A percentile compares a stretch with the other conserved stretches of the same genome.
Evolutionary conservation across 2,113 vertebrate species (phyloP).

Genomic region (Gila orcuttii): DNA sequence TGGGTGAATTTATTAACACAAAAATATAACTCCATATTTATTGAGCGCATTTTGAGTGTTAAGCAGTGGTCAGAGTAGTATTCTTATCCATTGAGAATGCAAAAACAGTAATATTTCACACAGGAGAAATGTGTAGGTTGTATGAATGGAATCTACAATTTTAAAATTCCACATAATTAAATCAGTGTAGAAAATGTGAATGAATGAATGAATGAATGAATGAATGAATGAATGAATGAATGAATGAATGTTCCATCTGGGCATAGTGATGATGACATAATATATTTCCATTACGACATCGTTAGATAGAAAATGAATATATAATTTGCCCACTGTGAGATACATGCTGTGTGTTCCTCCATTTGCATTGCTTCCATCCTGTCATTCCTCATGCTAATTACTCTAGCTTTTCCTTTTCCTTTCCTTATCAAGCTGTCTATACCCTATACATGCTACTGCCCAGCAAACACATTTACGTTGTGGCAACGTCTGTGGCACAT

Average conservation of each 20-base stretch:
- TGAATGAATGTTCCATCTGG: not conserved
- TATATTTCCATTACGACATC: not conserved
- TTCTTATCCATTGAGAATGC: not conserved
- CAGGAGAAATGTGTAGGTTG: not conserved
- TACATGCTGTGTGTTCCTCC: not conserved
- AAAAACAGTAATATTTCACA: constrained; percentile 3
- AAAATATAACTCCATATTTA: not conserved
- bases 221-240: too few species aligned
- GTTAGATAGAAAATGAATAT: not conserved
- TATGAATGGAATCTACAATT: too few species aligned
- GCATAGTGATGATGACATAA: not conserved
- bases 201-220: too few species aligned
- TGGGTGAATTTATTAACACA: not conserved
- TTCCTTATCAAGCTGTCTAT: constrained; percentile 14
- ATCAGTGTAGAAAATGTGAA: not conserved
- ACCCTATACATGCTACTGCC: not conserved
- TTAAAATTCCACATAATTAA: not conserved
- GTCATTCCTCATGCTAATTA: constrained; percentile 29
- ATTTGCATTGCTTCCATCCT: constrained; percentile 22
- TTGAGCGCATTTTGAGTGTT: not conserved
- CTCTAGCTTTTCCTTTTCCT: constrained; percentile 6
- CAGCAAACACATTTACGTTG: too few species aligned
- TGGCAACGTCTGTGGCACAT: too few species aligned
- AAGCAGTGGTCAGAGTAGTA: not conserved
- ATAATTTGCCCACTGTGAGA: not conserved